Base-by-base conservation (phyloP, 2,797 vertebrate species). In the Acomys russatus region DNA sequence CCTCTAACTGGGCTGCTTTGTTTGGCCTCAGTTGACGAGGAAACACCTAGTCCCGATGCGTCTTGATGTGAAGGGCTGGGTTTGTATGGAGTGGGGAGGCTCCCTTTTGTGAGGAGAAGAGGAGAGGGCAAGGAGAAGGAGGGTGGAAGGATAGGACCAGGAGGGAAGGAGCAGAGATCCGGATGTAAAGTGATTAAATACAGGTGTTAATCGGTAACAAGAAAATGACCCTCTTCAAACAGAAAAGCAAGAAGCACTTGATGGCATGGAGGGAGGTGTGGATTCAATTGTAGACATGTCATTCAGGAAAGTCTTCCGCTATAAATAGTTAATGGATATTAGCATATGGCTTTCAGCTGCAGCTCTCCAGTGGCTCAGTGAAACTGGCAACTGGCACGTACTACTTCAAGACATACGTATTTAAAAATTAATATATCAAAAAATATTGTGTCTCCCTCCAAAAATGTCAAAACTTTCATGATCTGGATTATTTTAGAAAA, bases 381-480 rank as follows among this genome's bases (percentile, higher is more conserved):
- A 56, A 56, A 56, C 11, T 56, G 64, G 44, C 49, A 73, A 70
- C 73, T 76, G 35, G 11, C 22, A 35, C 86, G 20, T n/a, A 86
- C 51, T n/a, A 86, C 51, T 78, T 38, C 73, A 15, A 38, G 54
- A 66, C 6, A 22, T 2, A 88, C 54, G 51, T 85, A 3, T 95
- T 61, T 59, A n/a, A 82, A 90, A 15, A 93, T 5, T 35, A 70
- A 77, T 59, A 18, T 56, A 82, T 54, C 82, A 78, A 93, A 88
- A 64, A 15, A 84, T 79, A 35, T 4, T 92, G 68, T 11, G n/a
- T 51, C n/a, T 82, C 11, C 74, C 93, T 18, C 12, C 17, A 68
- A 54, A 96, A 92, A 95, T 82, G 84, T 30, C 38, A 92, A 94
- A 79, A 68, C 71, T 71, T 35, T 1, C 9, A 25, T 78, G 83